Evolutionary conservation across 1,140 invertebrate genomes (phyloP), one percentile per base, ranked within the genome.

Genomic region (Hyles euphorbiae): DNA sequence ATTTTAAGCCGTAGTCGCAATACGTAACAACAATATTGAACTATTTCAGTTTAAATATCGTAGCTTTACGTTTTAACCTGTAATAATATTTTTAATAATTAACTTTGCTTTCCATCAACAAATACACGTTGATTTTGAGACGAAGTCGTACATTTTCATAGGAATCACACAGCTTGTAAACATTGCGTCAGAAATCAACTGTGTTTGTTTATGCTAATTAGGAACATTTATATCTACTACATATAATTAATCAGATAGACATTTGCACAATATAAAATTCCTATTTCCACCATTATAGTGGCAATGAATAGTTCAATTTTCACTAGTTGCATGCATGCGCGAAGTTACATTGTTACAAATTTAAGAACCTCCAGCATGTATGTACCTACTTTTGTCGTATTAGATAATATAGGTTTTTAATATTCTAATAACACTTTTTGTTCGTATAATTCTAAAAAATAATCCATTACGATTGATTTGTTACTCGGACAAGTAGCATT

Each of bases 1-100:
- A 59, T 76, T 78, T 75, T 74, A 71, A 63, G 68, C 33, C 70
- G 76, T 83, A 81, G 83, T 65, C 67, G 72, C 76, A 68, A 66
- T 76, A 53, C 68, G 66, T 76, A 65, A 43, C 40, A 57, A 65
- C 58, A 61, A 53, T 50, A 43, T 54, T 45, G 51, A 40, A 63
- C 48, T 63, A 70, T 64, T 72, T 63, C 63, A 59, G 52, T 61
- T 62, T 65, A 48, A 45, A 53, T 61, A 62, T 58, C 54, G 61
- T 79, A 78, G 80, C 72, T 83, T 80, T 64, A 70, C 73, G 63
- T 66, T 63, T 11, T 69, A 65, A 65, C 62, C 60, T 75, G 60
- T 67, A 58, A 59, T 58, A 50, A 54, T 8, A 63, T 54, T 61
- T 64, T 60, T 68, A 59, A 56, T 62, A 70, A 54, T 65, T 58